Conservation (phyloP, 2,113 vertebrate genomes). For the Chaetura pelagica region DNA sequence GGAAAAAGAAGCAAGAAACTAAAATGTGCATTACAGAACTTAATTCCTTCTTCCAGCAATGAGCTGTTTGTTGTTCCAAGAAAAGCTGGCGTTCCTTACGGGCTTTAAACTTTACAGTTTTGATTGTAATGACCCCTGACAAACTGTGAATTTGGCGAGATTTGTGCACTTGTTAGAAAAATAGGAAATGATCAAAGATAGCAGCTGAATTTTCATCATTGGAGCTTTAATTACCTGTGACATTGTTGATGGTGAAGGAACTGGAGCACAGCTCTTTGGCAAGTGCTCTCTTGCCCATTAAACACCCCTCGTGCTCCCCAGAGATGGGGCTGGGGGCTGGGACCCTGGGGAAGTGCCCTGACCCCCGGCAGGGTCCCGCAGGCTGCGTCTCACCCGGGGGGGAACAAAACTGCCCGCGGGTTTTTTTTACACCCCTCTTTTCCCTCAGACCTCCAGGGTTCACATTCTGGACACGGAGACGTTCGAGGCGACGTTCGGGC, state of each 20-base stretch:
- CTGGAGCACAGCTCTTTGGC: constrained; percentile 59
- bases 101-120: constrained; percentile 45
- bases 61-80: constrained; percentile 58
- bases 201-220: constrained; percentile 57
- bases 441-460: constrained; percentile 89
- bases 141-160: constrained; percentile 71
- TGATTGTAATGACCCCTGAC: constrained; percentile 75
- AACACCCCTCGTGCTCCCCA: constrained; percentile 34
- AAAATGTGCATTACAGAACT: constrained; percentile 66
- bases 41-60: constrained; percentile 63
- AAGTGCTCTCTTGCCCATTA: constrained; percentile 48
- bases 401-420: not conserved
- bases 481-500: constrained; percentile 94
- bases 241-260: constrained; percentile 47
- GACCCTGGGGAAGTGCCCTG: not conserved
- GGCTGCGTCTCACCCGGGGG: not conserved
- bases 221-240: constrained; percentile 53
- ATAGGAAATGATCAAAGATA: constrained; percentile 68
- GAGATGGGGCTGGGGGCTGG: constrained; percentile 32
- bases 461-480: constrained; percentile 98
- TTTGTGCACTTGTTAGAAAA: constrained; percentile 64
- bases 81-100: constrained; percentile 75
- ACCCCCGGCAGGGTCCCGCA: not conserved
- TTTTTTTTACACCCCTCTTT: not conserved
- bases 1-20: constrained; percentile 62